Evolutionary conservation across 2,113 vertebrate genomes (phyloP).

Genomic region (Tragelaphus imberbis): DNA sequence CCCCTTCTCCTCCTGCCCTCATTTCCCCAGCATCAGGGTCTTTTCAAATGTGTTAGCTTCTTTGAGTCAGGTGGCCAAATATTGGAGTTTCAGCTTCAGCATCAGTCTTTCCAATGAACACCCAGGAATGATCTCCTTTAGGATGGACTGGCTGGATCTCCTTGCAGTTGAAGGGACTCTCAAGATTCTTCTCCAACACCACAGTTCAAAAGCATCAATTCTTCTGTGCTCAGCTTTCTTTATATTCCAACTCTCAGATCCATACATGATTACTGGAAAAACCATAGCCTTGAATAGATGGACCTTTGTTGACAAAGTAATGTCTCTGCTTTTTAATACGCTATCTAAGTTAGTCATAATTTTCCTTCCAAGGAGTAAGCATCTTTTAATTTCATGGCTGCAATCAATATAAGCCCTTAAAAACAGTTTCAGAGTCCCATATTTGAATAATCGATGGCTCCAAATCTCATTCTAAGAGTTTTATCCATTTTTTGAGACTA

Average conservation of each 20-base stretch:
- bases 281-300: background rate
- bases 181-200: background rate
- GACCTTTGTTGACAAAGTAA: background rate
- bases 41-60: background rate
- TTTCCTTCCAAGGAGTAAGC: background rate
- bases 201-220: background rate
- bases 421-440: background rate
- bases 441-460: background rate
- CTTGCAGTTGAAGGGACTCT: background rate
- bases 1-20: background rate
- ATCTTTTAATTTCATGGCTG: background rate
- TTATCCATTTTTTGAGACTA: background rate
- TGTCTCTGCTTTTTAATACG: background rate
- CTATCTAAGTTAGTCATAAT: background rate
- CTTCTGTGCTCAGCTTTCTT: fast-evolving
- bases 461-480: background rate
- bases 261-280: background rate
- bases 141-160: background rate
- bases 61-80: background rate
- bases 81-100: background rate
- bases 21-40: background rate
- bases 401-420: background rate
- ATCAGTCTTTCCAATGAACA: background rate
- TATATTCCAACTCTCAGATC: background rate
- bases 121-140: background rate